Conservation (phyloP, 2,888 invertebrate species). For the Oscheius sp. region DNA sequence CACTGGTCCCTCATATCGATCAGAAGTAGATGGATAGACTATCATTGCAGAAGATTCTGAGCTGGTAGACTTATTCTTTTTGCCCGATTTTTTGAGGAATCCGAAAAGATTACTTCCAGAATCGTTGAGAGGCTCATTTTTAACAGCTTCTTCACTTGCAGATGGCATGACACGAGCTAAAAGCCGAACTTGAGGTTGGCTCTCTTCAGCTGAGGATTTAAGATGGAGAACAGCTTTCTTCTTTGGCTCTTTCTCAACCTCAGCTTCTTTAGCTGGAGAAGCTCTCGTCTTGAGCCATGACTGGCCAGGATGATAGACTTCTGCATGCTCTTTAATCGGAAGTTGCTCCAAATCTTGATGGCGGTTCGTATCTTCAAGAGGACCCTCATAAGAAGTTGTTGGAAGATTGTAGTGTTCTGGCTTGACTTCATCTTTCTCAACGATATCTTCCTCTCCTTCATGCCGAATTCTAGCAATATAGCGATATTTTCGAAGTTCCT, state of each 20-base stretch:
- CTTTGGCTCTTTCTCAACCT: slow-evolving; percentile 1
- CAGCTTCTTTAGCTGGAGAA: not conserved
- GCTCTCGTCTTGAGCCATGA: not conserved
- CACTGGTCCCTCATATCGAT: slow-evolving; percentile 18
- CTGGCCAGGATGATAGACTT: slow-evolving; percentile 41
- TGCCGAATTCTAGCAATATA: slow-evolving; percentile 40
- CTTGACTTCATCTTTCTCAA: slow-evolving; percentile 29
- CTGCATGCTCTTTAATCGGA: slow-evolving; percentile 32
- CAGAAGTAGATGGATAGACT: not conserved
- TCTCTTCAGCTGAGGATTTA: not conserved
- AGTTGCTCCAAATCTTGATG: slow-evolving; percentile 29
- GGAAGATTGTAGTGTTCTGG: slow-evolving; percentile 35
- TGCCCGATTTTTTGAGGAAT: slow-evolving; percentile 5
- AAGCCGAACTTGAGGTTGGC: slow-evolving; percentile 32
- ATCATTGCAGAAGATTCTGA: not conserved
- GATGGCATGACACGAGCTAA: slow-evolving; percentile 32
- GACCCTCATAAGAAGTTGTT: slow-evolving; percentile 31
- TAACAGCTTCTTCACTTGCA: slow-evolving; percentile 4
- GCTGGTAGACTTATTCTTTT: not conserved
- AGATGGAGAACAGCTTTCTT: slow-evolving; percentile 28
- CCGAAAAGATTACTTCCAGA: not conserved
- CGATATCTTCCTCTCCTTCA: slow-evolving; percentile 41
- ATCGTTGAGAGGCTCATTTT: not conserved
- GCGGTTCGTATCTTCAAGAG: slow-evolving; percentile 32
- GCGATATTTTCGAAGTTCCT: slow-evolving; percentile 23